phyloP scores from a whole-genome alignment of 1,140 invertebrate genomes.

The Contarinia nasturtii region DNA sequence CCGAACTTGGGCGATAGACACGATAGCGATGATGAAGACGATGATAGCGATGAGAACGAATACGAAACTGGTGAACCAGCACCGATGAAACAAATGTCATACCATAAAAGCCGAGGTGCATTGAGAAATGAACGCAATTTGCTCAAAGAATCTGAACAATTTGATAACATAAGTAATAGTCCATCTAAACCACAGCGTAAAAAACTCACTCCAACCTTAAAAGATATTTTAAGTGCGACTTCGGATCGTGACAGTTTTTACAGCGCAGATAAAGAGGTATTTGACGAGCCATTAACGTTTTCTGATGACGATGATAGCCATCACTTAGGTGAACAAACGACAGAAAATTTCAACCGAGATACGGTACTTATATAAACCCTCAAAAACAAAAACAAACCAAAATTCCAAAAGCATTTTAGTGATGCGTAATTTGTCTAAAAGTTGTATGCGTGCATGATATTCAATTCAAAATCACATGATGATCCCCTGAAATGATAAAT shows the following conservation, averaged over 20 bases:
- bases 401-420: no score
- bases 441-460: no score
- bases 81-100: no score
- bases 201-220: conserved; percentile 3
- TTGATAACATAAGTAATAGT: conserved; percentile 5
- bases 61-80: conserved; percentile 1
- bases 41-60: background rate
- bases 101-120: no score
- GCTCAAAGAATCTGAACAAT: no score
- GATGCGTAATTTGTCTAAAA: background rate
- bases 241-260: conserved; percentile 34
- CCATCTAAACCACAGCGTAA: conserved; percentile 15
- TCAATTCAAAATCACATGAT: no score
- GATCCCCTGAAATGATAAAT: no score
- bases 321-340: conserved; percentile 24
- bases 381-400: background rate
- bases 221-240: background rate
- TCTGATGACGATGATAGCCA: conserved; percentile 39
- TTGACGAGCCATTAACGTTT: conserved; percentile 41
- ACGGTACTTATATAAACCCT: conserved; percentile 14
- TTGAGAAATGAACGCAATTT: no score
- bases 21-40: conserved; percentile 1
- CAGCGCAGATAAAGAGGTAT: conserved; percentile 39
- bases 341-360: conserved; percentile 23
- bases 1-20: background rate